Conservation (phyloP, 2,888 invertebrate genomes). For the Agrotis clavis region DNA sequence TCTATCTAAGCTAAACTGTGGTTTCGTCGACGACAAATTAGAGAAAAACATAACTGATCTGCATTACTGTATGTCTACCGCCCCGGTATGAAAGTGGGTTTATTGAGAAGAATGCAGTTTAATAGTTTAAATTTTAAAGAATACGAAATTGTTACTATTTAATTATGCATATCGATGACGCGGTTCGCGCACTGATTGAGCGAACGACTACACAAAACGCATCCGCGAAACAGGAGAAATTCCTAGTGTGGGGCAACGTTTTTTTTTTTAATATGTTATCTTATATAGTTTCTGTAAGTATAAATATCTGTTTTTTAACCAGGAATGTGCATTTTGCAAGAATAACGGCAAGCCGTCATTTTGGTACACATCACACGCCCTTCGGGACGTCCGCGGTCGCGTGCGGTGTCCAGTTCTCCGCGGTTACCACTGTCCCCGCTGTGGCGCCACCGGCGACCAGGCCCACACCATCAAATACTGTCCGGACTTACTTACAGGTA, state of each 20-base stretch:
- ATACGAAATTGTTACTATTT: neutral
- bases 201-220: no score
- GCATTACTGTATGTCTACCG: no score
- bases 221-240: no score
- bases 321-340: slow-evolving; percentile 88
- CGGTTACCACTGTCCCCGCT: slow-evolving; percentile 93
- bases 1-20: no score
- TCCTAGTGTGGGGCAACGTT: no score
- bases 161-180: neutral
- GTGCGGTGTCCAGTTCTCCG: slow-evolving; percentile 94
- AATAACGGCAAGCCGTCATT: slow-evolving; percentile 93
- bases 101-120: neutral
- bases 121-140: no score
- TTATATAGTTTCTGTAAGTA: no score
- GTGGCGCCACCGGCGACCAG: slow-evolving; percentile 93
- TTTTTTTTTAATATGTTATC: no score
- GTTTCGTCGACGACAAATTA: no score
- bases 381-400: slow-evolving; percentile 92
- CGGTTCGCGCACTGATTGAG: no score
- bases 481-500: slow-evolving; percentile 80
- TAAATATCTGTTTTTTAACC: slow-evolving; percentile 3
- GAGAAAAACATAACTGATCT: no score
- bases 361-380: slow-evolving; percentile 92
- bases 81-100: neutral
- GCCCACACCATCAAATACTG: slow-evolving; percentile 96